These are phyloP conservation scores for Gadopsis bispinosus DNA, from an alignment of 2,797 vertebrate genomes.

Conservation along the genomic window DNA sequence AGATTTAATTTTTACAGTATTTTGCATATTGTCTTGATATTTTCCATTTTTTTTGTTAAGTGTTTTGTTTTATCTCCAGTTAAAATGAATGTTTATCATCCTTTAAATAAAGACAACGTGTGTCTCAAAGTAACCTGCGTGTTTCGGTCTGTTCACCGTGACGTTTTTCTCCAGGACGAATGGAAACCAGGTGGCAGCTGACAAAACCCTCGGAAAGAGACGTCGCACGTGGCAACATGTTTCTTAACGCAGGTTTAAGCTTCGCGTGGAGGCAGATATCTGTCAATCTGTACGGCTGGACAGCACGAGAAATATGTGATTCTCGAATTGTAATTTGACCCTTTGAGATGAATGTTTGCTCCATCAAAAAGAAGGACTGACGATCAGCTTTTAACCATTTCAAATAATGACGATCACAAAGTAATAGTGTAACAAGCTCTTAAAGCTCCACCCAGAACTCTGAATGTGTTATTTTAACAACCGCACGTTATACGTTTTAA, in stretches of 20 bases:
- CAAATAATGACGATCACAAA: background rate
- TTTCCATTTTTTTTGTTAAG: background rate
- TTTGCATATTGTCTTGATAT: background rate
- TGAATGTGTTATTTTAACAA: too few species aligned
- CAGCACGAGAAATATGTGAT: background rate
- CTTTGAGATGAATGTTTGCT: too few species aligned
- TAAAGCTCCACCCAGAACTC: too few species aligned
- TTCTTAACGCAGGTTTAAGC: too few species aligned
- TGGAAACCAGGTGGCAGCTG: background rate
- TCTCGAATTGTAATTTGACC: too few species aligned
- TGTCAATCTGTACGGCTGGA: too few species aligned
- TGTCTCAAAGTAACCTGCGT: background rate
- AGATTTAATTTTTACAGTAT: slow-evolving; percentile 29
- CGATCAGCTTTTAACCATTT: background rate
- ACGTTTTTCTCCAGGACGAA: background rate
- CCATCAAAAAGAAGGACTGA: background rate
- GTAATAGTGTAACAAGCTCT: background rate
- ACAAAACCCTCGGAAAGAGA: too few species aligned
- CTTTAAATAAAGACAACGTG: slow-evolving; percentile 19
- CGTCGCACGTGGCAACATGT: too few species aligned
- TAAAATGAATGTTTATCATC: slow-evolving; percentile 13
- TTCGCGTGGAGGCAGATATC: too few species aligned
- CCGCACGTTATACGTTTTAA: too few species aligned
- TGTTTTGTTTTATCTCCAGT: slow-evolving; percentile 7
- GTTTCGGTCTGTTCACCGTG: background rate